phyloP scores from a whole-genome alignment of 1,140 invertebrate species.

The Frieseomelitta varia region DNA sequence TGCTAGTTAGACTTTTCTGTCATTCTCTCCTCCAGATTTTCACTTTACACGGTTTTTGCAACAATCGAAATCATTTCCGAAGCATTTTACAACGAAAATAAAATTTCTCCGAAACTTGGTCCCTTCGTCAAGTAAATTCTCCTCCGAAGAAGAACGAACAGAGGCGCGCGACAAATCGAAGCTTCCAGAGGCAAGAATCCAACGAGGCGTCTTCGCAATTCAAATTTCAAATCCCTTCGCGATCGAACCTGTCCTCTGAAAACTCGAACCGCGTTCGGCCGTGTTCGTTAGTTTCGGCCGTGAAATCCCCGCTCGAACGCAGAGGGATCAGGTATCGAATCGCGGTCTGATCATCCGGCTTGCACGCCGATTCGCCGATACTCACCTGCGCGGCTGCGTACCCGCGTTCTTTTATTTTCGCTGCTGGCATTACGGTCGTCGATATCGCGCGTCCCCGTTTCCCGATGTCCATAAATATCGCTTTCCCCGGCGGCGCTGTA shows the following conservation, averaged over 20 bases:
- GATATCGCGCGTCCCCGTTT: too few species aligned
- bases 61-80: too few species aligned
- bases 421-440: not conserved
- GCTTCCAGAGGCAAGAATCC: not conserved
- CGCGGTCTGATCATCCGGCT: not conserved
- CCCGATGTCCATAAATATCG: conserved; percentile 10
- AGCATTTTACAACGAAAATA: too few species aligned
- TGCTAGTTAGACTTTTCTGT: too few species aligned
- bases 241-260: not conserved
- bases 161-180: not conserved
- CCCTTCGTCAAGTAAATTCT: too few species aligned
- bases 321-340: not conserved
- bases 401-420: not conserved
- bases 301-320: not conserved
- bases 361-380: not conserved
- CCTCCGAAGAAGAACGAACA: not conserved
- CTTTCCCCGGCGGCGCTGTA: not conserved
- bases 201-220: not conserved
- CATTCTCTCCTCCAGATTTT: too few species aligned
- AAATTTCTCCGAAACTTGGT: too few species aligned
- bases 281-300: not conserved
- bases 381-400: not conserved
- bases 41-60: too few species aligned
- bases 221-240: not conserved
- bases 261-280: not conserved